These are phyloP conservation scores for Nemurella pictetii DNA, from an alignment of 2,888 invertebrate species.

Conservation along the genomic window DNA sequence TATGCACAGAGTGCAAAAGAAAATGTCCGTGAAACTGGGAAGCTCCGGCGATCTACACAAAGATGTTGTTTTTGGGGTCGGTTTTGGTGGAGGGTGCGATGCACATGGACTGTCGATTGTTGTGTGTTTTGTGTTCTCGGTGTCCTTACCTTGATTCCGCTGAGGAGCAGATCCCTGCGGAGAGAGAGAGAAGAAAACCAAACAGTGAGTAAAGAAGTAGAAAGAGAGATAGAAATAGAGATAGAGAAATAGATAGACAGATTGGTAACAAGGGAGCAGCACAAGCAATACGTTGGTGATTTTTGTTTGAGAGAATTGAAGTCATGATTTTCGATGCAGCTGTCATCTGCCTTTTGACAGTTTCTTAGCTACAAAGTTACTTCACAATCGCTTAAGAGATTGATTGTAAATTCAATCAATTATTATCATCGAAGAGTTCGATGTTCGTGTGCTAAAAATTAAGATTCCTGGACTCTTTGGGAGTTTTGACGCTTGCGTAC, in stretches of 20 bases:
- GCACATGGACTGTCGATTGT: neutral
- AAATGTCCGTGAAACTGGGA: neutral
- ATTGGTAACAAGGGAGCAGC: neutral
- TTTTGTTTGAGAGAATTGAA: too few species aligned
- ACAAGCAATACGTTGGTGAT: neutral
- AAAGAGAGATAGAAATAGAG: slow-evolving; percentile 23
- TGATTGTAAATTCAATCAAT: too few species aligned
- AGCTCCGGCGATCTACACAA: too few species aligned
- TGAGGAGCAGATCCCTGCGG: slow-evolving; percentile 25
- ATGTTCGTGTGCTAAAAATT: too few species aligned
- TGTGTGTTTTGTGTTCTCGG: neutral
- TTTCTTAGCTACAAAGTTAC: too few species aligned
- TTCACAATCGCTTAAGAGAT: too few species aligned
- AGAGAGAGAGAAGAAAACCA: slow-evolving; percentile 27
- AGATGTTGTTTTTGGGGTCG: too few species aligned
- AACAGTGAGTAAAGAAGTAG: slow-evolving; percentile 28
- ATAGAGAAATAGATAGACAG: neutral
- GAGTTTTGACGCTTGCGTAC: too few species aligned
- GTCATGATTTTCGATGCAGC: too few species aligned
- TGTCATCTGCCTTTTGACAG: too few species aligned
- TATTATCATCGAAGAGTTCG: too few species aligned
- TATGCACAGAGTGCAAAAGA: neutral
- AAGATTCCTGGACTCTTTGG: too few species aligned
- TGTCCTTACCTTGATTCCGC: slow-evolving; percentile 19
- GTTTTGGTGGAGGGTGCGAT: neutral